Percentiles rank a stretch among this genome's conserved stretches.
Evolutionary conservation across 2,113 vertebrate species (phyloP).

Genomic region (Anoura caudifer): DNA sequence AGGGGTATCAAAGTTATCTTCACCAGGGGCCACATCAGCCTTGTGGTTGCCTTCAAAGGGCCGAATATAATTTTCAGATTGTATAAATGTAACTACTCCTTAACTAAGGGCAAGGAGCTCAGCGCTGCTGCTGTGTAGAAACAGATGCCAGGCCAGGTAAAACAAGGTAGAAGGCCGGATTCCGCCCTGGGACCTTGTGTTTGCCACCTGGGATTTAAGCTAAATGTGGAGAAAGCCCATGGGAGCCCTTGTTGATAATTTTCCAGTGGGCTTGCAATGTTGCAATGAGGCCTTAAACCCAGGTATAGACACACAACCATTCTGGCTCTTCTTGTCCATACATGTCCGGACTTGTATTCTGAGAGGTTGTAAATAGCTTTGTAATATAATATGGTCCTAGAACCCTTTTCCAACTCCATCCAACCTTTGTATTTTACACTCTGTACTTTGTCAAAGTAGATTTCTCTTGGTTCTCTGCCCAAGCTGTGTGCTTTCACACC

Average conservation of each 20-base stretch:
- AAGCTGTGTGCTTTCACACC: background rate
- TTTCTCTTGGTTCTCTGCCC: background rate
- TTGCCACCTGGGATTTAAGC: no score
- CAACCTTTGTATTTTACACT: background rate
- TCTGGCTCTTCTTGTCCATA: background rate
- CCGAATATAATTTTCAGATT: no score
- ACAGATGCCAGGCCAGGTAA: no score
- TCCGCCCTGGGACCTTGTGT: no score
- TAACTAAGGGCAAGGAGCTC: no score
- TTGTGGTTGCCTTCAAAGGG: no score
- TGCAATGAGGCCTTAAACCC: background rate
- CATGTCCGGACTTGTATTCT: background rate
- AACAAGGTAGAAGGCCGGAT: no score
- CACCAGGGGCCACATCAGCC: no score
- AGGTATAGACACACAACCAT: background rate
- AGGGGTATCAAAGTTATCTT: no score
- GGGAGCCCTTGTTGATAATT: background rate
- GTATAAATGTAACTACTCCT: no score
- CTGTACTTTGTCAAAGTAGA: background rate
- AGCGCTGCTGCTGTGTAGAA: no score
- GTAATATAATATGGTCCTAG: background rate
- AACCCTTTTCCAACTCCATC: background rate
- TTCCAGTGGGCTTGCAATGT: background rate
- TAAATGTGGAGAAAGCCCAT: background rate
- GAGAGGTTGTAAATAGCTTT: background rate